These are phyloP conservation scores for Lagothrix lagotricha DNA, from an alignment of 2,797 vertebrate genomes.

Conservation along the genomic window DNA sequence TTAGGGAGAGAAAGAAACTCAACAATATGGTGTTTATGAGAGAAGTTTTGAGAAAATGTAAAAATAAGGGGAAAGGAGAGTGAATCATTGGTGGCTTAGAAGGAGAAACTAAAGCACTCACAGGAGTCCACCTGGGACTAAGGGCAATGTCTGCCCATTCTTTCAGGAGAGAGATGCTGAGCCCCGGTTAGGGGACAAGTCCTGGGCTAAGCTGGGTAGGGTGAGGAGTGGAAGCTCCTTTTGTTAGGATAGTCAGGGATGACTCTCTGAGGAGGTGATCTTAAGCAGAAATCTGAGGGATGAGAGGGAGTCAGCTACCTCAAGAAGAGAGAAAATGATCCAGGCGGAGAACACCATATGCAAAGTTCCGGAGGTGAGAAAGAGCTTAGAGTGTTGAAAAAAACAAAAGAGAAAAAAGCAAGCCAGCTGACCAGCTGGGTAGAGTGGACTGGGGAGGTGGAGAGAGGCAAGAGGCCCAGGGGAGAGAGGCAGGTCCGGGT, in stretches of 20 bases:
- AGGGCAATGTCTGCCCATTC: background rate
- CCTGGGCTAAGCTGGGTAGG: background rate
- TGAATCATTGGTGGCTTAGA: background rate
- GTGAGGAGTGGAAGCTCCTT: background rate
- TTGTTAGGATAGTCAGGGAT: background rate
- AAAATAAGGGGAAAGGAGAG: background rate
- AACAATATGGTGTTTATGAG: background rate
- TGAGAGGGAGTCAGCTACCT: background rate
- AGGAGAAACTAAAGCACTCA: background rate
- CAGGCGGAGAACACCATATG: background rate
- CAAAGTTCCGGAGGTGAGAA: background rate
- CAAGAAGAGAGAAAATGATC: background rate
- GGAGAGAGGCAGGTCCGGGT: background rate
- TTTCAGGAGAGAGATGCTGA: background rate
- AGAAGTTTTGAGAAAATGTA: constrained; percentile 2
- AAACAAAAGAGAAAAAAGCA: background rate
- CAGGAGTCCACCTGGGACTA: background rate
- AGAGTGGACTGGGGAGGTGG: fast-evolving
- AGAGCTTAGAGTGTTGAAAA: background rate
- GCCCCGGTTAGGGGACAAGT: fast-evolving
- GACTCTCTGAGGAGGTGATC: background rate
- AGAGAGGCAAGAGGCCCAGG: background rate
- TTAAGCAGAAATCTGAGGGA: background rate
- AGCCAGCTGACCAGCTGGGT: background rate
- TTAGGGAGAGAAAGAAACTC: background rate